Conservation (phyloP, 2,113 vertebrate species). For the Myiozetetes cayanensis region DNA sequence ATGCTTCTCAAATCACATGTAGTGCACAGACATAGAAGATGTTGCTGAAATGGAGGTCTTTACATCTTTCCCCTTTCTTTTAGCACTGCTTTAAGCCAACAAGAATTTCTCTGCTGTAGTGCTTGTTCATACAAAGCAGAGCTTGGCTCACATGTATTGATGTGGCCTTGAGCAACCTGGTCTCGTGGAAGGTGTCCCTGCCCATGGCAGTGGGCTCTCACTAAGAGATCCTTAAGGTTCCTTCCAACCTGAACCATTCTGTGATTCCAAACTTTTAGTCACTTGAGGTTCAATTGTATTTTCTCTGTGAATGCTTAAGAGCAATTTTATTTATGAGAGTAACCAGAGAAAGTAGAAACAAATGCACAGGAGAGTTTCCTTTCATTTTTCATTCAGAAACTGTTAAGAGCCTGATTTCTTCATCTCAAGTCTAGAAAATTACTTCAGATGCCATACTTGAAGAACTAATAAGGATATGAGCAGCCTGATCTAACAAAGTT, state of each 20-base stretch:
- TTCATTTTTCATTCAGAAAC: background rate
- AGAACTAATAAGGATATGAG: background rate
- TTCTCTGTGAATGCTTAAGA: background rate
- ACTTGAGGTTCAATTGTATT: background rate
- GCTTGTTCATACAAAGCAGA: background rate
- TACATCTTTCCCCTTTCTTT: background rate
- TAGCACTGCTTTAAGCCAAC: background rate
- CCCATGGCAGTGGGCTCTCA: no score
- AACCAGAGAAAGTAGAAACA: background rate
- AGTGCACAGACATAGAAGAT: background rate
- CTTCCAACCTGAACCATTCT: background rate
- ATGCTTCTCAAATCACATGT: background rate
- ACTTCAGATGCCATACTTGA: background rate
- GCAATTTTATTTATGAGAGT: background rate
- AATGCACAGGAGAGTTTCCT: background rate
- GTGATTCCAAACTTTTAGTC: background rate
- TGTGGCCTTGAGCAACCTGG: background rate
- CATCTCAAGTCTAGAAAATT: background rate
- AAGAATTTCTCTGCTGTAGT: background rate
- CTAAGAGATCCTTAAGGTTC: background rate
- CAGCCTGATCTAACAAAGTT: background rate
- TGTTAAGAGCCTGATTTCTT: background rate
- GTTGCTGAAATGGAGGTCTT: background rate
- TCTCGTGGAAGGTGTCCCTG: background rate
- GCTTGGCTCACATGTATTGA: background rate